Evolutionary conservation across 1,140 invertebrate genomes (phyloP).

Genomic region (Trinorchestia longiramus): DNA sequence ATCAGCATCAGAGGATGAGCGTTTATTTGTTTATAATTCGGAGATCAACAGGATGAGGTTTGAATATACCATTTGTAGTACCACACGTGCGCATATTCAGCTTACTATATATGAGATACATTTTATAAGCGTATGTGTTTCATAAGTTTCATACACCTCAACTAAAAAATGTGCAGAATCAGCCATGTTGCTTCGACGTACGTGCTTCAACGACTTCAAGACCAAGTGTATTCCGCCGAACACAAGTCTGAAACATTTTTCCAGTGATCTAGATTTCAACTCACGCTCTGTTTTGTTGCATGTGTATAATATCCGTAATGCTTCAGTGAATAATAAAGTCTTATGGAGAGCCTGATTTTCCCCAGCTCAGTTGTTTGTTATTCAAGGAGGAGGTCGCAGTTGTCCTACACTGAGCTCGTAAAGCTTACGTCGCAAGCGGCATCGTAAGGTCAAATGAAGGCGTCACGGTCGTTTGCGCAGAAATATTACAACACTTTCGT

Average conservation of each 20-base stretch:
- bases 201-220: background rate
- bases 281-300: background rate
- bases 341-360: background rate
- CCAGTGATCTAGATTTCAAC: background rate
- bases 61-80: too few relatives aligned
- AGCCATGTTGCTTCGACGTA: background rate
- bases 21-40: too few relatives aligned
- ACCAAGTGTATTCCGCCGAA: background rate
- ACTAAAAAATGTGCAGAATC: background rate
- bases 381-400: background rate
- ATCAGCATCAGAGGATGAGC: too few relatives aligned
- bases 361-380: background rate
- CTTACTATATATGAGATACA: background rate
- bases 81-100: background rate
- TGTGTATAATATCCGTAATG: background rate
- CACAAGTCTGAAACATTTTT: background rate
- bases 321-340: conserved; percentile 1
- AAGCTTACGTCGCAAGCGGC: background rate
- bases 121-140: background rate
- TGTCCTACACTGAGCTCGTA: background rate
- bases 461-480: background rate
- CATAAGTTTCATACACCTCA: background rate
- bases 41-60: too few relatives aligned
- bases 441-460: background rate
- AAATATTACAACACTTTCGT: background rate